Percentiles rank a stretch among this genome's conserved stretches.
Conservation (phyloP, 2,113 vertebrate genomes). For the Tiliqua scincoides region DNA sequence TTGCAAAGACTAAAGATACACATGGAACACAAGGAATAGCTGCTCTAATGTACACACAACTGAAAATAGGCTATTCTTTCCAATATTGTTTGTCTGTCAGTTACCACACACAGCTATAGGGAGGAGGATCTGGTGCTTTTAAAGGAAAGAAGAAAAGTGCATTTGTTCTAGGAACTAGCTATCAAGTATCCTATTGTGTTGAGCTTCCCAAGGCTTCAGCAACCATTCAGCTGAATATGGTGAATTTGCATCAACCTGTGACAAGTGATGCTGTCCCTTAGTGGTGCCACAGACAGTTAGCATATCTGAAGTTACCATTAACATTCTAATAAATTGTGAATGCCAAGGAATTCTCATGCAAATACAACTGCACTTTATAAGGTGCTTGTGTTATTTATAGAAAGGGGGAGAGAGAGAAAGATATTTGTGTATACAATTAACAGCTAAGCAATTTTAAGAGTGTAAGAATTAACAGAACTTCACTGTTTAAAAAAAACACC, state of each 20-base stretch:
- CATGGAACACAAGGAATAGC: slow-evolving; percentile 47
- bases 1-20: slow-evolving; percentile 8
- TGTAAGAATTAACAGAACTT: neutral
- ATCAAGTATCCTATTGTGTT: slow-evolving; percentile 72
- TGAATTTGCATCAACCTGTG: slow-evolving; percentile 70
- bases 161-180: slow-evolving; percentile 59
- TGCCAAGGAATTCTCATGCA: slow-evolving; percentile 47
- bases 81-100: slow-evolving; percentile 52
- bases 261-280: slow-evolving; percentile 68
- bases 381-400: slow-evolving; percentile 18
- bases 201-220: slow-evolving; percentile 5
- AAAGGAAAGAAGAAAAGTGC: slow-evolving; percentile 56
- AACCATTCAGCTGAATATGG: slow-evolving; percentile 55
- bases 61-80: slow-evolving; percentile 58
- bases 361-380: slow-evolving; percentile 50
- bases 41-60: slow-evolving; percentile 42
- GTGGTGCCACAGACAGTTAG: slow-evolving; percentile 66
- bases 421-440: slow-evolving; percentile 38
- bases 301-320: slow-evolving; percentile 58
- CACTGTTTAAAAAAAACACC: slow-evolving; percentile 10
- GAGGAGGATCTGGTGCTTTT: slow-evolving; percentile 52
- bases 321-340: slow-evolving; percentile 46
- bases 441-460: slow-evolving; percentile 39
- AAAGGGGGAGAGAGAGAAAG: slow-evolving; percentile 20
- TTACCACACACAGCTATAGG: slow-evolving; percentile 62